These are phyloP conservation scores for Calyptommatus sinebrachiatus DNA, from an alignment of 2,113 vertebrate genomes.

Conservation along the genomic window DNA sequence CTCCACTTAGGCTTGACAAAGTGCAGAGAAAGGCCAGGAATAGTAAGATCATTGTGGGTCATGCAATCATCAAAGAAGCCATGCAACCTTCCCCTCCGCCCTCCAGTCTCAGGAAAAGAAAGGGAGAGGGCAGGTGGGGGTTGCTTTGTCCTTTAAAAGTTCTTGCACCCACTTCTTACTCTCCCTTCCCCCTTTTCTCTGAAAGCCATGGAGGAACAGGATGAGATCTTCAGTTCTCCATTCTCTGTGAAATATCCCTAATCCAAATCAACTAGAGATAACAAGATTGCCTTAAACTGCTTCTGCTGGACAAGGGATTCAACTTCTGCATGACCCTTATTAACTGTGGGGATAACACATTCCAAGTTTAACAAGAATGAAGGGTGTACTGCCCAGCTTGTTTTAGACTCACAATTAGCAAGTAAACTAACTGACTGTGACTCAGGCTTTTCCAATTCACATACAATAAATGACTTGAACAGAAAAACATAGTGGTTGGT, in stretches of 20 bases:
- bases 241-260: not conserved
- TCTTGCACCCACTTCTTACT: too few relatives aligned
- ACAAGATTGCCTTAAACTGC: not conserved
- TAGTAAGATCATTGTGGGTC: too few relatives aligned
- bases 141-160: too few relatives aligned
- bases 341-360: not conserved
- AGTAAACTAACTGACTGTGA: not conserved
- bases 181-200: too few relatives aligned
- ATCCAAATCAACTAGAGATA: not conserved
- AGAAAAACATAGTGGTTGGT: not conserved
- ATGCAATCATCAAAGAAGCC: too few relatives aligned
- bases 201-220: too few relatives aligned
- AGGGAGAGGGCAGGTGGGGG: too few relatives aligned
- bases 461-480: fast-evolving
- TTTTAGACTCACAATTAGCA: not conserved
- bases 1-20: too few relatives aligned
- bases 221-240: too few relatives aligned
- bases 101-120: too few relatives aligned
- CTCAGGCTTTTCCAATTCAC: not conserved
- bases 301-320: not conserved
- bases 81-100: too few relatives aligned
- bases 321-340: not conserved
- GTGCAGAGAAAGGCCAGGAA: too few relatives aligned
- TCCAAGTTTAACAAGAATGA: not conserved
- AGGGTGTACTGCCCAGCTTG: not conserved